Base-by-base conservation (phyloP, 2,888 invertebrate species). In the Cinara cedri region DNA sequence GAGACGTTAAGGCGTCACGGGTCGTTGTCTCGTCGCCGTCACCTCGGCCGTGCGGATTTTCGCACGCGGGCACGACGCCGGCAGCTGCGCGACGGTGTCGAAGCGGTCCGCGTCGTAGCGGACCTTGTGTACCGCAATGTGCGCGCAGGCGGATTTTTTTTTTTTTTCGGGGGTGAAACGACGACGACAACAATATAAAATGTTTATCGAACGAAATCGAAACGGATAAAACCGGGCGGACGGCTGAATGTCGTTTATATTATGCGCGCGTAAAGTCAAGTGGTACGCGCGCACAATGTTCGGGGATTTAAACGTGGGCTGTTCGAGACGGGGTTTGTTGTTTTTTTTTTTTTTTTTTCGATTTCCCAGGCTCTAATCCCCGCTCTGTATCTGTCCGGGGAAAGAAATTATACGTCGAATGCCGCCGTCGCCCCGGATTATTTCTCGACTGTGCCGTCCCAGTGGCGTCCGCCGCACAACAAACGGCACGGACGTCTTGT, bases 61-160 rank as follows among this genome's bases (percentile, higher is more conserved):
- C 42, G 42, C 6, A 34, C 19, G n/a, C n/a, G 51, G 68, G 68
- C 26, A n/a, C n/a, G 11, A n/a, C 66, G 24, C 49, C 26, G n/a
- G 51, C 70, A 71, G 71, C 71, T 71, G 71, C 21, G 44, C 42
- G 63, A 63, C 42, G n/a, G n/a, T n/a, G n/a, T n/a, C n/a, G n/a
- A n/a, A n/a, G n/a, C n/a, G n/a, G n/a, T n/a, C n/a, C n/a, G n/a
- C n/a, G n/a, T n/a, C n/a, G n/a, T n/a, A n/a, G 42, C 24, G 57
- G 14, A 57, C 24, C 24, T 24, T 57, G 24, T 57, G 57, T 14
- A 57, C 57, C 13, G 24, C 16, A 14, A n/a, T n/a, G n/a, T n/a
- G n/a, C n/a, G n/a, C n/a, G 16, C 24, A 24, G 57, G 57, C 8
- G 24, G 21, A 65, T 46, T 46, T 66, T 16, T 24, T 66, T 66